These are phyloP conservation scores for Chirona hameri DNA, from an alignment of 2,888 invertebrate genomes.

Conservation along the genomic window DNA sequence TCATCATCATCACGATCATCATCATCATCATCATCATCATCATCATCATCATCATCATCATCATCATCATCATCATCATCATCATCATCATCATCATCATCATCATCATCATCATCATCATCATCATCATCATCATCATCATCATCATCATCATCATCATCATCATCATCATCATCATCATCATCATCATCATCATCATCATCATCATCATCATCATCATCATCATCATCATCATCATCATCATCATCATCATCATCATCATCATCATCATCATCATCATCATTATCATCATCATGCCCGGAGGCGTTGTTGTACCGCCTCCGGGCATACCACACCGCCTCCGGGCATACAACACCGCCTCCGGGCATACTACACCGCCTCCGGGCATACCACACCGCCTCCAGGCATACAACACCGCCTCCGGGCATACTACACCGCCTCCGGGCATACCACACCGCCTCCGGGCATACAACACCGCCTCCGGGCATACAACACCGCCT, in stretches of 20 bases:
- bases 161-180: conserved; percentile 22
- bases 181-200: conserved; percentile 8
- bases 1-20: conserved; percentile 11
- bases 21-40: conserved; percentile 22
- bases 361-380: no score
- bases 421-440: no score
- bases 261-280: conserved; percentile 22
- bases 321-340: no score
- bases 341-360: no score
- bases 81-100: conserved; percentile 22
- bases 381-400: no score
- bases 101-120: conserved; percentile 22
- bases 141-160: not conserved
- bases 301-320: no score
- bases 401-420: no score
- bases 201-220: conserved; percentile 22
- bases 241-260: conserved; percentile 22
- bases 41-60: conserved; percentile 22
- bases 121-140: conserved; percentile 10
- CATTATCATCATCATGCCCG: no score
- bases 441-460: no score
- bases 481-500: no score
- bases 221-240: conserved; percentile 22
- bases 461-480: no score
- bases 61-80: conserved; percentile 22